phyloP scores from a whole-genome alignment of 2,797 vertebrate species.

The Pampus argenteus region DNA sequence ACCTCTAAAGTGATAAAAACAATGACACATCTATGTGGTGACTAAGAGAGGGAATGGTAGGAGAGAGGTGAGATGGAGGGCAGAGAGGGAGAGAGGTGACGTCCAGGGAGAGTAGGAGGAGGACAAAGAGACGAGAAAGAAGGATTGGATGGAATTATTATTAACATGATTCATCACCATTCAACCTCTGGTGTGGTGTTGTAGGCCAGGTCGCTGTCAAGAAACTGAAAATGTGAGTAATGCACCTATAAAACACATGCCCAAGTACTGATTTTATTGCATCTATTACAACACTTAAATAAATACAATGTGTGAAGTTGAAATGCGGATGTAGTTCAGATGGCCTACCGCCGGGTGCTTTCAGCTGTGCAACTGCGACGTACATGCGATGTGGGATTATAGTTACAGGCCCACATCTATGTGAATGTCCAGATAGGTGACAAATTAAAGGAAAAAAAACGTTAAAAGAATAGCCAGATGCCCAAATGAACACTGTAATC shows the following conservation, averaged over 20 bases:
- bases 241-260: constrained; percentile 43
- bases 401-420: not conserved
- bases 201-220: constrained; percentile 15
- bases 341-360: not conserved
- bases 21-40: constrained; percentile 87
- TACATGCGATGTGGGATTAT: not conserved
- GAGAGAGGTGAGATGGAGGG: constrained; percentile 23
- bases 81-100: constrained; percentile 35
- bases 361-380: not conserved
- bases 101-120: constrained; percentile 44
- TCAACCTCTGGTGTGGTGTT: constrained; percentile 37
- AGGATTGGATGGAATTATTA: constrained; percentile 52
- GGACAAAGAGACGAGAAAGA: constrained; percentile 17
- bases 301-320: not conserved
- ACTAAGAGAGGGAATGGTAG: constrained; percentile 80
- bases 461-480: too few relatives aligned
- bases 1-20: constrained; percentile 89
- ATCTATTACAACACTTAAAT: not conserved
- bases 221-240: constrained; percentile 28
- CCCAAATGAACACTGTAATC: too few relatives aligned
- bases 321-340: not conserved
- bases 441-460: too few relatives aligned
- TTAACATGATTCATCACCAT: constrained; percentile 63
- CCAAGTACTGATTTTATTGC: not conserved
- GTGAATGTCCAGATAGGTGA: too few relatives aligned